Base-by-base conservation (phyloP, 2,888 invertebrate species). In the Cyclophora punctaria region DNA sequence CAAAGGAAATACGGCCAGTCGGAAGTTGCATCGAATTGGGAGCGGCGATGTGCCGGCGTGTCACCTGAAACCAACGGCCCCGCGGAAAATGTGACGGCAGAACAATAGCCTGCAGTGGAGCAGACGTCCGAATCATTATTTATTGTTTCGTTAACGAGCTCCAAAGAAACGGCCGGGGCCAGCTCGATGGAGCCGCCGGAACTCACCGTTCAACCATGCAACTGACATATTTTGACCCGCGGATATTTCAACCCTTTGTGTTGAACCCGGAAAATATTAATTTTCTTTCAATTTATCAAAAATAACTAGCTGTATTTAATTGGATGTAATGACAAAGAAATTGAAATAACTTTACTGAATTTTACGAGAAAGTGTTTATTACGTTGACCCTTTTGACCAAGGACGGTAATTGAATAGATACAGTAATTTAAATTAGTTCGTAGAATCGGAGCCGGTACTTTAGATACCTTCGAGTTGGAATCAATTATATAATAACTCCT, bases 121-220 rank as follows among this genome's bases (percentile, higher is more conserved):
- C 73, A 71, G 75, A 78, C 76, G 74, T 76, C 78, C 77, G 76
- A 81, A 83, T 81, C 78, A 83, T 84, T 83, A 82, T 82, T 83
- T 83, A 83, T 85, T 82, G 80, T 85, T 82, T 80, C 80, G 80
- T 77, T 83, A 83, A 83, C 83, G 82, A 83, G 81, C 79, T 69
- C 65, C 71, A 74, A 71, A 78, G 75, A 75, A 79, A 75, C 67
- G 70, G 65, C 68, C 70, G 73, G 73, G 74, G 69, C 71, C 66
- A 67, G 68, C 69, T 66, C 69, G 58, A 64, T 68, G 70, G 71
- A 63, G 64, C 59, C 52, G 50, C 64, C 69, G 66, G 69, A 66
- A 64, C 65, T 54, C 50, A 58, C 46, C 55, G 60, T 66, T 64
- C 71, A 73, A 70, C 70, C 72, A 73, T 66, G 63, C 66, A 62